Conservation (phyloP, 2,888 invertebrate genomes). For the Apodemia zela region DNA sequence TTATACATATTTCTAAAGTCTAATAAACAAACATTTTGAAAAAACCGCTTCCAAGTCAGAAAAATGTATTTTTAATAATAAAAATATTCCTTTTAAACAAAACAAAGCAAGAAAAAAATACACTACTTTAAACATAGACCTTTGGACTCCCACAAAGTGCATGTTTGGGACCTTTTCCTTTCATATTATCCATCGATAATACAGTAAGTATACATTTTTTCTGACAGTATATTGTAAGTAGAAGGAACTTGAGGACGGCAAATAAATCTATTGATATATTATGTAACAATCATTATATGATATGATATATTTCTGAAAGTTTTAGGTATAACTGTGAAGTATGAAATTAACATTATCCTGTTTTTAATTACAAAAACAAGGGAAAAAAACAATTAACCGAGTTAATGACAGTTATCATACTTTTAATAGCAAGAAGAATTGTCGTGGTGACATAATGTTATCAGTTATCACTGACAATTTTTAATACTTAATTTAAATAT, state of each 20-base stretch:
- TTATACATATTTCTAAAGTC: not conserved
- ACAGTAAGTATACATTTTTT: constrained; percentile 2
- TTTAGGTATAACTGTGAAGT: constrained; percentile 3
- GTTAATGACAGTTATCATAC: not conserved
- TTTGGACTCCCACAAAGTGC: constrained; percentile 8
- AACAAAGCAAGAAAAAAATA: not conserved
- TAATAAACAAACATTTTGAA: not conserved
- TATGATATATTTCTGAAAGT: not conserved
- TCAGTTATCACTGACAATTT: too few species aligned
- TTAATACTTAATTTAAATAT: too few species aligned
- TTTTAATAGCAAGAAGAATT: not conserved
- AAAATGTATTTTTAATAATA: not conserved
- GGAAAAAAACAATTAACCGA: not conserved
- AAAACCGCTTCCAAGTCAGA: not conserved
- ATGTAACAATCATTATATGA: constrained; percentile 10
- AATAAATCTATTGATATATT: constrained; percentile 24
- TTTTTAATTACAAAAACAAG: not conserved
- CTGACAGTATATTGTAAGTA: not conserved
- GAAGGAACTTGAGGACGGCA: constrained; percentile 29
- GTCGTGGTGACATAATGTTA: not conserved
- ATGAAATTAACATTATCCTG: constrained; percentile 2
- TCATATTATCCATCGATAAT: not conserved
- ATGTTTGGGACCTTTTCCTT: not conserved
- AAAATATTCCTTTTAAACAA: not conserved
- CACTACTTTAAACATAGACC: not conserved